Evolutionary conservation across 2,888 invertebrate genomes (phyloP).

Genomic region (Troglohyphantes excavatus): DNA sequence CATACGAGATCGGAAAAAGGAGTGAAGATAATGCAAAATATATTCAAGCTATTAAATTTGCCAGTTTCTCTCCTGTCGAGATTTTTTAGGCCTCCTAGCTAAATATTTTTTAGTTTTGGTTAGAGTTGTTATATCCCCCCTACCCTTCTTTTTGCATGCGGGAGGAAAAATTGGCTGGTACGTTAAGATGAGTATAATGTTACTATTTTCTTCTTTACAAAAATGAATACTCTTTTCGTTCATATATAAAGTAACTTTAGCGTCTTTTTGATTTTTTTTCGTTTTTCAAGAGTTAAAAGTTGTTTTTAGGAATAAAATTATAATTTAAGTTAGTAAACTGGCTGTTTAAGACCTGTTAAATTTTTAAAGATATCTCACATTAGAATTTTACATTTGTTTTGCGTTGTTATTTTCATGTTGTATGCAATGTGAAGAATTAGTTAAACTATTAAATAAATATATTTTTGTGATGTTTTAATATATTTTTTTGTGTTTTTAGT

Average conservation of each 20-base stretch:
- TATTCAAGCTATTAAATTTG: slow-evolving; percentile 38
- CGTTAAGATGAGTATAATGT: background rate
- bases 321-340: background rate
- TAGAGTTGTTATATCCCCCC: slow-evolving; percentile 18
- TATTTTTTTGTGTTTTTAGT: too few species aligned
- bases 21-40: slow-evolving; percentile 65
- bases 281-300: background rate
- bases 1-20: slow-evolving; percentile 18
- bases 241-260: background rate
- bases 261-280: background rate
- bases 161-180: background rate
- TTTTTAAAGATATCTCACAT: too few species aligned
- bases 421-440: too few species aligned
- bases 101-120: background rate
- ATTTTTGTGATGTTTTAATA: too few species aligned
- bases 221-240: background rate
- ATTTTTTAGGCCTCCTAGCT: slow-evolving; percentile 8
- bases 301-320: background rate
- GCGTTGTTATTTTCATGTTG: too few species aligned
- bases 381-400: too few species aligned
- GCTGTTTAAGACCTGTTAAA: too few species aligned
- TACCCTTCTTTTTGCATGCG: slow-evolving; percentile 20
- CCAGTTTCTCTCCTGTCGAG: slow-evolving; percentile 8
- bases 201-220: background rate
- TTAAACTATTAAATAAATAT: too few species aligned